Conservation (phyloP, 2,888 invertebrate species). For the Meloe dianella region DNA sequence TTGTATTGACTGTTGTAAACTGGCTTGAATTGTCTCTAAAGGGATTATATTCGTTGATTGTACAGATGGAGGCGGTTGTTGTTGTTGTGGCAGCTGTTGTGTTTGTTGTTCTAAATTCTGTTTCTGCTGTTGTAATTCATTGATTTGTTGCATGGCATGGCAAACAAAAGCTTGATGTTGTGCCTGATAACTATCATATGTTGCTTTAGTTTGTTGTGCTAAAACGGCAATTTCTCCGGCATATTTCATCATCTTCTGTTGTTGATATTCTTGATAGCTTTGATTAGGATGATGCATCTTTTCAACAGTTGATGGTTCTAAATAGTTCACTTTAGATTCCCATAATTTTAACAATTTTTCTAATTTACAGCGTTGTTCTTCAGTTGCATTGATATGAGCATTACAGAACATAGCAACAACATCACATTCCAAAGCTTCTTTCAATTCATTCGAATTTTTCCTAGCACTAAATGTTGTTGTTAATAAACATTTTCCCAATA, state of each 20-base stretch:
- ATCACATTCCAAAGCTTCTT: conserved; percentile 91
- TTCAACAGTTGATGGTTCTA: conserved; percentile 80
- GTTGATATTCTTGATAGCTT: conserved; percentile 90
- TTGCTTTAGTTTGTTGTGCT: conserved; percentile 79
- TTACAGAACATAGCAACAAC: conserved; percentile 99
- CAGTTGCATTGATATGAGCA: conserved; percentile 80
- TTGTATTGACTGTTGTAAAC: conserved; percentile 49
- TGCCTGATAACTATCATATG: conserved; percentile 76
- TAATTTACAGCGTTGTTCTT: conserved; percentile 89
- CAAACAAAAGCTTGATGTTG: conserved; percentile 96
- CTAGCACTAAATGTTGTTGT: conserved; percentile 75
- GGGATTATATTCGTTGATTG: conserved; percentile 45
- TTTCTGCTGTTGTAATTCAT: conserved; percentile 80
- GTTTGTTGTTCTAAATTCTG: conserved; percentile 60
- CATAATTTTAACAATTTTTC: conserved; percentile 93
- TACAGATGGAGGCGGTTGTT: conserved; percentile 27
- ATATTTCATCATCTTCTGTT: conserved; percentile 81
- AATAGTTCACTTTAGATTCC: conserved; percentile 95
- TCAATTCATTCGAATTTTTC: conserved; percentile 92
- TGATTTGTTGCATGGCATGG: conserved; percentile 89
- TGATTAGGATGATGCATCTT: conserved; percentile 86
- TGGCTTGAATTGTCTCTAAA: conserved; percentile 50
- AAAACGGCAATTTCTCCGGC: conserved; percentile 74
- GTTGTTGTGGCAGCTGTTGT: conserved; percentile 50
- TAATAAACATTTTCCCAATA: conserved; percentile 34